A percentile compares a stretch with the other conserved stretches of the same genome.
phyloP scores from a whole-genome alignment of 2,888 invertebrate species.

The Kryphioiulus occultus region DNA sequence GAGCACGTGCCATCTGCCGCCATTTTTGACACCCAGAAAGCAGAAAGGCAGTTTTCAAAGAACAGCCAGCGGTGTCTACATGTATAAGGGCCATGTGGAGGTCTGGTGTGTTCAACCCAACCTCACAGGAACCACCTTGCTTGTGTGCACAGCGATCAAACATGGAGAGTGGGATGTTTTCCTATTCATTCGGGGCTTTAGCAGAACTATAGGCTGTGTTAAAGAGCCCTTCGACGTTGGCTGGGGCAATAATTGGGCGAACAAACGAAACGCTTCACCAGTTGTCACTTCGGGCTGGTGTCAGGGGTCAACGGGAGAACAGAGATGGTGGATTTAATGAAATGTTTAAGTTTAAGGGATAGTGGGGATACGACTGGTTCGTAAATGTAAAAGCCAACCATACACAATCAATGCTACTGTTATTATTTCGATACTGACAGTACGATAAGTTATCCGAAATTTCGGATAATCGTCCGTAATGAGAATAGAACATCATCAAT shows the following conservation, averaged over 20 bases:
- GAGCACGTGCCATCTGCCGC: constrained; percentile 27
- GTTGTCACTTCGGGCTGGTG: neutral
- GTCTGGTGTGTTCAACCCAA: neutral
- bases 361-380: neutral
- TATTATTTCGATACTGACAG: no score
- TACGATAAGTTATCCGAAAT: no score
- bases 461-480: no score
- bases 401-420: no score
- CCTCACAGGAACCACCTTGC: neutral
- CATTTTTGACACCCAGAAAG: neutral
- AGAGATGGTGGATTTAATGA: neutral
- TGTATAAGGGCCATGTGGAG: constrained; percentile 21
- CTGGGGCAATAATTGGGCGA: neutral
- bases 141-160: neutral
- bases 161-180: neutral
- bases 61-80: neutral
- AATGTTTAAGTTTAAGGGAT: neutral
- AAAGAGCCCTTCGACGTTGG: neutral
- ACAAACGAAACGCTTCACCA: neutral
- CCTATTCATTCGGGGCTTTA: neutral
- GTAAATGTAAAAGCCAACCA: no score
- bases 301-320: neutral
- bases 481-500: no score
- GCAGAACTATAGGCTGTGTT: neutral
- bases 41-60: constrained; percentile 2